Evolutionary conservation across 2,888 invertebrate genomes (phyloP), one percentile per base, ranked within the genome.

Genomic region (Cylindroiulus punctatus): DNA sequence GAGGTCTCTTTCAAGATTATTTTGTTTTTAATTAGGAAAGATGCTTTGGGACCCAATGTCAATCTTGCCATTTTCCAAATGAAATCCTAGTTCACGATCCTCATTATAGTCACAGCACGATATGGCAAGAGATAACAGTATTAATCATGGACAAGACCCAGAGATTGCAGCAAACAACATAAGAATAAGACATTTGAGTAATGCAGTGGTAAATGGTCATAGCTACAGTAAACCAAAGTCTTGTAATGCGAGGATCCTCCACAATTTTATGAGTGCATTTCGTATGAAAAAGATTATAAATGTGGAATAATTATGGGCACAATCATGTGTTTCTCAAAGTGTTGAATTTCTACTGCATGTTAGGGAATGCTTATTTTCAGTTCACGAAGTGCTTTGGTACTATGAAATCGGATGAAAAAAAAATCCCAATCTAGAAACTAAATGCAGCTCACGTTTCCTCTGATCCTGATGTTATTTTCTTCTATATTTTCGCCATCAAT

Each of bases 391-490:
- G 40, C 40, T 40, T 40, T 40, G 40, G 40, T 8, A 40, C 40
- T 10, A 14, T 0, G 8, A 44, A 44, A 44, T 8, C 12, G 44
- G 44, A 14, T 8, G 44, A 12, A 30, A 30, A 30, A 76, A 76
- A 76, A 30, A 32, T 76, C 17, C 76, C 30, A 76, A 76, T 26
- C 30, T 76, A 30, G 30, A 30, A 76, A 76, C 76, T 76, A 26
- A 76, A 76, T 76, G 76, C 76, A 76, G 76, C 76, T 76, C 76
- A 76, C 76, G 76, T 76, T 30, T 76, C 76, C 30, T 17, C 30
- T 76, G 76, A 76, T 76, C 76, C 76, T 30, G 76, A 76, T 76
- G 76, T 76, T 76, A 76, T 76, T 76, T 76, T 76, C 76, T 32
- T 12, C 76, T 76, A 32, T 76, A 76, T 76, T 76, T 76, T 76